These are phyloP conservation scores for Xylocampa areola DNA, from an alignment of 2,888 invertebrate genomes.

Conservation along the genomic window DNA sequence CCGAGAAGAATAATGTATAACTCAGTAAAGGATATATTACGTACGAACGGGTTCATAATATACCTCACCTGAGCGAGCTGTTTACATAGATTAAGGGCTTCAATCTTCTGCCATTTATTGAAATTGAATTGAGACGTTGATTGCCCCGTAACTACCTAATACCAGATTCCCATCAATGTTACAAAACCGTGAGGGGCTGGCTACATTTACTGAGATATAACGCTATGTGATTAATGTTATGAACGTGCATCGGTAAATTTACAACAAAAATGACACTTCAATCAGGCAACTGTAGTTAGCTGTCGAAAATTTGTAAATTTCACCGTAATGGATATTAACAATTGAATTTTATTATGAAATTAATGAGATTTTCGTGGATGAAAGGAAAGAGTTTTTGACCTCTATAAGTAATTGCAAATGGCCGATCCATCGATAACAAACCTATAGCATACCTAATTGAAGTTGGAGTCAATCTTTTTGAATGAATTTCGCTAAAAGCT, in stretches of 20 bases:
- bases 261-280: slow-evolving; percentile 39
- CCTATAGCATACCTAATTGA: slow-evolving; percentile 43
- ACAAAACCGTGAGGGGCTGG: slow-evolving; percentile 31
- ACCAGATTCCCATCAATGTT: slow-evolving; percentile 47
- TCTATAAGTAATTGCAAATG: slow-evolving; percentile 31
- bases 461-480: slow-evolving; percentile 49
- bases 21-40: slow-evolving; percentile 55
- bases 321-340: slow-evolving; percentile 2
- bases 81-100: slow-evolving; percentile 58
- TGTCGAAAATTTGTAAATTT: slow-evolving; percentile 23
- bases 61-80: slow-evolving; percentile 52
- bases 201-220: slow-evolving; percentile 28
- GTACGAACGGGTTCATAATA: slow-evolving; percentile 49
- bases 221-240: slow-evolving; percentile 26
- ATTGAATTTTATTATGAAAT: too few species aligned
- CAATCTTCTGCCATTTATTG: slow-evolving; percentile 61
- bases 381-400: too few species aligned
- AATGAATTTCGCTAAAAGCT: slow-evolving; percentile 60
- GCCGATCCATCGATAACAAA: slow-evolving; percentile 24
- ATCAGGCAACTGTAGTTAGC: slow-evolving; percentile 26
- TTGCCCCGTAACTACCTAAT: slow-evolving; percentile 55
- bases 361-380: too few species aligned
- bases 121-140: slow-evolving; percentile 58
- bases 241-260: slow-evolving; percentile 30
- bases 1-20: slow-evolving; percentile 54